These are phyloP conservation scores for Oryctes rhinoceros DNA, from an alignment of 1,140 invertebrate genomes.

Conservation along the genomic window DNA sequence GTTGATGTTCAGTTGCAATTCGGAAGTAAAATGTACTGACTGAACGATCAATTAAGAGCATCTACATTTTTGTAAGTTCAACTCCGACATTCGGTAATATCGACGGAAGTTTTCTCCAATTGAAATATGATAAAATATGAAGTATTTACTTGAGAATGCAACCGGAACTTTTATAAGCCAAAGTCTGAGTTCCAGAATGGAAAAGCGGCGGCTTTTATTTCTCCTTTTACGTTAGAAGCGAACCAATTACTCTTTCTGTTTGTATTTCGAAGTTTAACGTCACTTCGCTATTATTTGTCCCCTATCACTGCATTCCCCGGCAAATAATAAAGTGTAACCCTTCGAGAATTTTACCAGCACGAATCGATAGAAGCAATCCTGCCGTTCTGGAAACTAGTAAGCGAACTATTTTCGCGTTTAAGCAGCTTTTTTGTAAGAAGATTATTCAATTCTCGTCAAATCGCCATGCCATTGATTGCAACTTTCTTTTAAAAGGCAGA, in stretches of 20 bases:
- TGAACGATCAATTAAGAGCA: too few species aligned
- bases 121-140: conserved; percentile 11
- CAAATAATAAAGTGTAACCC: conserved; percentile 9
- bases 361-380: not conserved
- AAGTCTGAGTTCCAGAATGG: too few species aligned
- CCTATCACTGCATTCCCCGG: not conserved
- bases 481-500: not conserved
- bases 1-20: too few species aligned
- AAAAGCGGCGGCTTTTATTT: not conserved
- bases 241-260: conserved; percentile 4
- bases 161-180: not conserved
- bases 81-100: not conserved
- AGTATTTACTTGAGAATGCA: not conserved
- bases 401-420: not conserved
- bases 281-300: not conserved
- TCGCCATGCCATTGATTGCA: not conserved
- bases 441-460: not conserved
- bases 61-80: not conserved
- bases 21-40: too few species aligned
- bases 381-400: not conserved
- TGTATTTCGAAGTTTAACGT: conserved; percentile 4
- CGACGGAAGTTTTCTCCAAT: not conserved
- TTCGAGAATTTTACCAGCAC: not conserved
- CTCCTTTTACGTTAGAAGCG: not conserved
- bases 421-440: not conserved